Evolutionary conservation across 2,888 invertebrate species (phyloP).

Genomic region (Acheta domesticus): DNA sequence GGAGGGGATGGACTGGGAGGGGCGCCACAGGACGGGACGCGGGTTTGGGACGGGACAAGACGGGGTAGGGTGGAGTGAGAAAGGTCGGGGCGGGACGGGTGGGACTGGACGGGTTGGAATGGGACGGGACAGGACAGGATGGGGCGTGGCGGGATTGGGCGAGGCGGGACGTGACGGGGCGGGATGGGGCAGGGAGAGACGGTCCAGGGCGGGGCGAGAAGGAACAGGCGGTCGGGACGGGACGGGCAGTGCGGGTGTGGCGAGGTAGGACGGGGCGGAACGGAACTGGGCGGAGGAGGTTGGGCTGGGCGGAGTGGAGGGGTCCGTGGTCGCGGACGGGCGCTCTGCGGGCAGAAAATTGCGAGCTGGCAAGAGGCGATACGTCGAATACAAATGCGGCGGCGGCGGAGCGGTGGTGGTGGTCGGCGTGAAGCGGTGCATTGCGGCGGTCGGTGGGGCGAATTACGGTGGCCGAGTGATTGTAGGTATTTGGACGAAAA

Average conservation of each 20-base stretch:
- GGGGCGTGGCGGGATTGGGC: not conserved
- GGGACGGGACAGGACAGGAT: not conserved
- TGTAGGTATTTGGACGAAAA: too few species aligned
- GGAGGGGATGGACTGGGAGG: not conserved
- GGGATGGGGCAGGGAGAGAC: not conserved
- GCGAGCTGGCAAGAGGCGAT: conserved; percentile 18
- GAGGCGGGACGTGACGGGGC: not conserved
- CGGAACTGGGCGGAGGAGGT: too few species aligned
- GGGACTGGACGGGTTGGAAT: not conserved
- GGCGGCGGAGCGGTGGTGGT: too few species aligned
- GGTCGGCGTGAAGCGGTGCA: not conserved
- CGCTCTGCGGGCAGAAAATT: not conserved
- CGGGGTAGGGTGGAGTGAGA: not conserved
- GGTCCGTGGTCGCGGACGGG: not conserved
- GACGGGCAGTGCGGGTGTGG: not conserved
- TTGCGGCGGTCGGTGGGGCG: not conserved
- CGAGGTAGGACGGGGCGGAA: not conserved
- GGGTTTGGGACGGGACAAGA: not conserved
- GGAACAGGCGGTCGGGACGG: not conserved
- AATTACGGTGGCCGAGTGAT: too few species aligned
- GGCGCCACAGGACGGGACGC: rapidly evolving
- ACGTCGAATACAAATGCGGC: not conserved
- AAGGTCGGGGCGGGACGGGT: not conserved
- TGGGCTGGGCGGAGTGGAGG: too few species aligned
- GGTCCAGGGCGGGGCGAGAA: not conserved